Percentiles rank a stretch among this genome's conserved stretches.
These are phyloP conservation scores for Turnix velox DNA, from an alignment of 2,113 vertebrate genomes.

Conservation along the genomic window DNA sequence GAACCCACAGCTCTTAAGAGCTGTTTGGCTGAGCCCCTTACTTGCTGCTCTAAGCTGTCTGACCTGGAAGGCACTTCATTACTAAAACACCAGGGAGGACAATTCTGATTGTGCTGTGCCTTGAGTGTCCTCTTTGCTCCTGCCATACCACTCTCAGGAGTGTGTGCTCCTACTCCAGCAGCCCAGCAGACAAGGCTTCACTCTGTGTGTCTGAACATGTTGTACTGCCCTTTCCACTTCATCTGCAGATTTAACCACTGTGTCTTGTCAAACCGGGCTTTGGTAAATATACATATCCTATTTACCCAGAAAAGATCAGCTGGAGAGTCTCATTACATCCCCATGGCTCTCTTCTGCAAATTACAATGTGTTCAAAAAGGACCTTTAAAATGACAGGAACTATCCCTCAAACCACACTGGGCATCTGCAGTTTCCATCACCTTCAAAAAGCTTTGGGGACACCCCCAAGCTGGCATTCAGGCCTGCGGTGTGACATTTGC, in stretches of 20 bases:
- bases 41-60: background rate
- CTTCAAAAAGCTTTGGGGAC: background rate
- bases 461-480: rapidly evolving
- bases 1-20: background rate
- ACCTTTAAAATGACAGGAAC: background rate
- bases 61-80: background rate
- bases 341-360: background rate
- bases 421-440: background rate
- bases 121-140: background rate
- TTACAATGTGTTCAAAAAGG: background rate
- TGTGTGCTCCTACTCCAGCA: background rate
- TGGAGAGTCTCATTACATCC: background rate
- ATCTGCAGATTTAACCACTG: background rate
- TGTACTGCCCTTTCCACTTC: background rate
- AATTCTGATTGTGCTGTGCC: background rate
- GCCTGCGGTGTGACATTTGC: background rate
- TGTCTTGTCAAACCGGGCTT: background rate
- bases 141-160: background rate
- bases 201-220: background rate
- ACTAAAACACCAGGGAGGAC: background rate
- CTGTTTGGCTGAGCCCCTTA: background rate
- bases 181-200: background rate
- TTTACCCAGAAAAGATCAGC: background rate
- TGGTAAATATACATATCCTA: background rate
- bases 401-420: background rate